Percentiles rank a stretch among this genome's conserved stretches.
phyloP scores from a whole-genome alignment of 2,888 invertebrate species.

The Auanema freiburgensis region DNA sequence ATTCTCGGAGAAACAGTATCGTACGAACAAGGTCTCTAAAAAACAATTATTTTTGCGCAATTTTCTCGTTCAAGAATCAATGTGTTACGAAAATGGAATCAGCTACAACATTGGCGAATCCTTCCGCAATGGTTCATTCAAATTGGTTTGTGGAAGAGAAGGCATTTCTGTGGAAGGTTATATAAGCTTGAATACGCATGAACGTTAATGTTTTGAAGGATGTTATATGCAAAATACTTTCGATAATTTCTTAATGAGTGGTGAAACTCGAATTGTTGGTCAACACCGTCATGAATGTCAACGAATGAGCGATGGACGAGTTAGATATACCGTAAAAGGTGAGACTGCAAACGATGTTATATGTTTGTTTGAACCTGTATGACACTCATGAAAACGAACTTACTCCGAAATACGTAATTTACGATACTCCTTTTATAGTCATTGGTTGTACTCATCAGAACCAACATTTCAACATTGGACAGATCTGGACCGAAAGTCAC shows the following conservation, averaged over 20 bases:
- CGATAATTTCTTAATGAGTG: conserved; percentile 46
- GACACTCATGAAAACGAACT: background rate
- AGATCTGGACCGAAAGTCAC: conserved; percentile 62
- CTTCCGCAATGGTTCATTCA: conserved; percentile 61
- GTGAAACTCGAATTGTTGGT: conserved; percentile 54
- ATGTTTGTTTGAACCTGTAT: background rate
- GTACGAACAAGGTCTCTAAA: conserved; percentile 56
- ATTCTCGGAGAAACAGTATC: conserved; percentile 58
- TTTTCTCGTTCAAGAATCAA: conserved; percentile 43
- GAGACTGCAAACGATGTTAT: conserved; percentile 16
- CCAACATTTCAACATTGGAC: conserved; percentile 53
- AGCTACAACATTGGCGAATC: conserved; percentile 61
- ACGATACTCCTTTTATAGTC: conserved; percentile 38
- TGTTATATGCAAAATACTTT: conserved; percentile 56
- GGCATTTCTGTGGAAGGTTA: conserved; percentile 57
- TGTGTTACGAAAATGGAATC: conserved; percentile 61
- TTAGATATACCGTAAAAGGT: conserved; percentile 60
- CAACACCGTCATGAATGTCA: conserved; percentile 58
- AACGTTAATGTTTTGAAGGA: conserved; percentile 34
- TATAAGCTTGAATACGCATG: background rate
- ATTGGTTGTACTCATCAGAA: conserved; percentile 56
- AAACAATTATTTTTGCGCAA: background rate
- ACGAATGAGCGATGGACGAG: conserved; percentile 50
- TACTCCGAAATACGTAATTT: background rate
- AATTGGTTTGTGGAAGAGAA: conserved; percentile 51